Base-by-base conservation (phyloP, 2,888 invertebrate genomes). In the Smittia sp. region DNA sequence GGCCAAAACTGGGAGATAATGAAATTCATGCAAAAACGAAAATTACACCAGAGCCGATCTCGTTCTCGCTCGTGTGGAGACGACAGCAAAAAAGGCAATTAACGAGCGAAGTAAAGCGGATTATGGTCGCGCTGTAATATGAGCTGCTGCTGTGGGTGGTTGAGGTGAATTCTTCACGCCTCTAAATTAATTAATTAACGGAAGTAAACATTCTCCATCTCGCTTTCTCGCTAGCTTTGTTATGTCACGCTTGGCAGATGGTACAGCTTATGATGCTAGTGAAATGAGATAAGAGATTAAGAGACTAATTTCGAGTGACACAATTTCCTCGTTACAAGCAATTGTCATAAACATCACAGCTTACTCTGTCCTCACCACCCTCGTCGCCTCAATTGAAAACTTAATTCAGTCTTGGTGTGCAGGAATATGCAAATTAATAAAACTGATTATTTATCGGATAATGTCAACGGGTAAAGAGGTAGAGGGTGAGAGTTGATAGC, bases 361-460 rank as follows among this genome's bases (percentile, higher is more conserved):
- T 46, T 46, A 58, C 13, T 58, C 18, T 13, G n/a, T 58, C n/a
- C 22, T 7, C n/a, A 22, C 32, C 22, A 52, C 3, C 7, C 3
- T 22, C n/a, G 20, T 22, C 18, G 58, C 15, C 11, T 38, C 52
- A 58, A 7, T 18, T 18, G 58, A 22, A 22, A 58, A 22, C 58
- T 20, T 58, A 18, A 58, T 22, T 58, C 20, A 22, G 15, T 22
- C 9, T 58, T 32, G 32, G 32, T 32, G 13, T 22, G n/a, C 58
- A 69, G 15, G 32, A 69, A 39, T 72, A 72, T 72, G 72, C 72
- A 72, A 72, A 72, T 72, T 72, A 72, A 58, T 62, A 54, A 62
- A 72, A 72, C 25, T 20, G 58, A 72, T 72, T 72, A 72, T 72
- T 72, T 72, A 72, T 72, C 27, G 72, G 58, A 72, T 72, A 63